These are phyloP conservation scores for Semibalanus balanoides DNA, from an alignment of 1,140 invertebrate species.

Conservation along the genomic window DNA sequence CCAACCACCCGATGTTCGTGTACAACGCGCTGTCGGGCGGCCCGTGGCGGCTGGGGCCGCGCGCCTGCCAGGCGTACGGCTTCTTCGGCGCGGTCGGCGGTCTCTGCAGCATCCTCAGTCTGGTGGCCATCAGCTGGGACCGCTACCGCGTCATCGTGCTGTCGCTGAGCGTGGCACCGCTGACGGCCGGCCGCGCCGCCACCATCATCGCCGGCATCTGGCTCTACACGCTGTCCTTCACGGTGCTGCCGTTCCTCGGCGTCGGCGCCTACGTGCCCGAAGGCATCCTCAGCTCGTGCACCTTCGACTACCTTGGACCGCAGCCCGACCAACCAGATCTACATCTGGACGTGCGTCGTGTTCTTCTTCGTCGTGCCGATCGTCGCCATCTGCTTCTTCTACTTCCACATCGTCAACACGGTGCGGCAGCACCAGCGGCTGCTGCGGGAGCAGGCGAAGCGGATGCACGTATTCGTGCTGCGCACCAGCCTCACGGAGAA, in stretches of 20 bases:
- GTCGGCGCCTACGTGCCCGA: conserved; percentile 26
- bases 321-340: conserved; percentile 15
- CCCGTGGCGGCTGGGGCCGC: conserved; percentile 38
- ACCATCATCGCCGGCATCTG: conserved; percentile 22
- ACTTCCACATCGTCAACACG: conserved; percentile 33
- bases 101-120: conserved; percentile 23
- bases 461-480: conserved; percentile 30
- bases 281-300: conserved; percentile 24
- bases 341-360: conserved; percentile 20
- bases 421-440: conserved; percentile 34
- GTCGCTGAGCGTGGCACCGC: conserved; percentile 22
- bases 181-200: conserved; percentile 21
- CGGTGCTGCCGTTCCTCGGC: conserved; percentile 24
- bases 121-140: conserved; percentile 26
- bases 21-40: conserved; percentile 52
- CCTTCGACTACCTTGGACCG: conserved; percentile 24
- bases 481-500: conserved; percentile 22
- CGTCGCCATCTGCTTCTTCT: conserved; percentile 29
- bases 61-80: conserved; percentile 67
- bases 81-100: conserved; percentile 41
- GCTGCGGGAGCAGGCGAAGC: conserved; percentile 31
- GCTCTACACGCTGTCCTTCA: conserved; percentile 23
- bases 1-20: conserved; percentile 56
- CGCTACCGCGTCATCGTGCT: conserved; percentile 28
- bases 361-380: conserved; percentile 23